Base-by-base conservation (phyloP, 2,888 invertebrate genomes). In the Pardosa pseudoannulata region DNA sequence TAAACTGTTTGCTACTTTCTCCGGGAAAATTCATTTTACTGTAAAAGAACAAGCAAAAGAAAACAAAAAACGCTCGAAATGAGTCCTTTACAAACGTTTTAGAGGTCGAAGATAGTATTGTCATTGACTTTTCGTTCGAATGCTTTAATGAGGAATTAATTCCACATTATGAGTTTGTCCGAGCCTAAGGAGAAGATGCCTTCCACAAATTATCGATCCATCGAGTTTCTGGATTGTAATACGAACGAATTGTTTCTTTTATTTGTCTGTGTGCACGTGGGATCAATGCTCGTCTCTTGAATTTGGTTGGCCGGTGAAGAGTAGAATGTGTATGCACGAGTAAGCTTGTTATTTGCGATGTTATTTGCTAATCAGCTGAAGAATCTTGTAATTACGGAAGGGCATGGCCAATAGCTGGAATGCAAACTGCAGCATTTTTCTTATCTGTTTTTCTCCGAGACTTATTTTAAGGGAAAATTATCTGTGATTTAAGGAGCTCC, bases 101-200 rank as follows among this genome's bases (percentile, higher is more conserved):
- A 19, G 50, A 50, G 1, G n/a, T n/a, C n/a, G n/a, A 50, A 9
- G n/a, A n/a, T 31, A 27, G 9, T 16, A n/a, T 7, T 19, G 39
- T 9, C 36, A 36, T 39, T 36, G 68, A 68, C 68, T 36, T 28
- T 29, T 46, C 46, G 32, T 19, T 62, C 74, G 74, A 46, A 9
- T 23, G 50, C 68, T 74, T 74, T 56, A 73, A 81, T 32, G 68
- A 74, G 16, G 68, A 81, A 74, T 74, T 74, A 74, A 81, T 56
- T 68, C 74, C 11, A 31, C 50, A 74, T 81, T 81, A 74, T 50
- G 32, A 29, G 31, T 74, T 68, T 70, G 13, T 36, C 29, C 28
- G 46, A 23, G 28, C 50, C 39, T 2, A 41, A 64, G 36, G 19
- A 16, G 62, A n/a, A 7, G 64, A 64, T 62, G 31, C 28, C 62